These are phyloP conservation scores for Baryphthengus martii DNA, from an alignment of 2,113 vertebrate genomes.

Conservation along the genomic window DNA sequence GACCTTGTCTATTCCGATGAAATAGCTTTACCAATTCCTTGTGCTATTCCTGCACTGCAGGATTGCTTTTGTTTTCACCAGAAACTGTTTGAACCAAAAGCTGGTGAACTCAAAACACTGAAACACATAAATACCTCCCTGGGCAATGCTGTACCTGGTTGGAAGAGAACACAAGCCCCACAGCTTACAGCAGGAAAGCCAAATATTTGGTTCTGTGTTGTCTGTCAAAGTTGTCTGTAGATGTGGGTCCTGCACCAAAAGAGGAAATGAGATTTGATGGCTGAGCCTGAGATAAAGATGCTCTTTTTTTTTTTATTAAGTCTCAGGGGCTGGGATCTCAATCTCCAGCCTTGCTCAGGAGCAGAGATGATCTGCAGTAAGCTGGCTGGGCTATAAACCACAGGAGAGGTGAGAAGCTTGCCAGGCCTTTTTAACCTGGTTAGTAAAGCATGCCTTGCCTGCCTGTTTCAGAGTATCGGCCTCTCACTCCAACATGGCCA, in stretches of 20 bases:
- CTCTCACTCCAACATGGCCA: background rate
- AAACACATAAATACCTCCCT: background rate
- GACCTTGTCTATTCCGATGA: background rate
- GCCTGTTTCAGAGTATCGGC: background rate
- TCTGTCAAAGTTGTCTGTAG: background rate
- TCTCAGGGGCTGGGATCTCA: background rate
- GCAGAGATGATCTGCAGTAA: rapidly evolving
- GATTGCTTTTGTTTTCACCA: background rate
- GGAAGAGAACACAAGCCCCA: background rate
- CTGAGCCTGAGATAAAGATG: background rate
- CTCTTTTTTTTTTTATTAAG: background rate
- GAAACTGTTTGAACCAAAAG: background rate
- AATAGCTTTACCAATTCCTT: background rate
- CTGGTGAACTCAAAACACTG: background rate
- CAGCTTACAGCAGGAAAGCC: background rate
- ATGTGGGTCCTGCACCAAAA: background rate
- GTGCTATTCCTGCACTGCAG: background rate
- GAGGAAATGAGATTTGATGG: background rate
- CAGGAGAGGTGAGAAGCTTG: background rate
- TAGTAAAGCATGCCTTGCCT: background rate
- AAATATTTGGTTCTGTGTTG: background rate
- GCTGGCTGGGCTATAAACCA: background rate
- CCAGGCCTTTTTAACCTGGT: background rate
- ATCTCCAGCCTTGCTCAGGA: background rate
- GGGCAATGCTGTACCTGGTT: background rate